Percentiles rank a stretch among this genome's conserved stretches.
These are phyloP conservation scores for Cordilura impudica DNA, from an alignment of 2,888 invertebrate species.

Conservation along the genomic window DNA sequence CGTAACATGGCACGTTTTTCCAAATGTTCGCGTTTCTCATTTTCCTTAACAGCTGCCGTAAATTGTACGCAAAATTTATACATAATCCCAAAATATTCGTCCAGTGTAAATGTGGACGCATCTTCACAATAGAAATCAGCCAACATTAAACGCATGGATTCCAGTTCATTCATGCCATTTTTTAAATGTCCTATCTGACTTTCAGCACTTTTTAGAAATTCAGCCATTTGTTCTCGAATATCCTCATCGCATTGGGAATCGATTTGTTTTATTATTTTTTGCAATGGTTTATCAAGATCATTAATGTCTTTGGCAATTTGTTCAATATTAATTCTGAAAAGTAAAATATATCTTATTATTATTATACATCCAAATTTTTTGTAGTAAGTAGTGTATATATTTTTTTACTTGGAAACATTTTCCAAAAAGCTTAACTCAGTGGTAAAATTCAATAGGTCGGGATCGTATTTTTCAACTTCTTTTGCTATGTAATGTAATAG, in stretches of 20 bases:
- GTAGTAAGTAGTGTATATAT: neutral
- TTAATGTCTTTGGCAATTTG: conserved; percentile 92
- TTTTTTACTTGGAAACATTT: conserved; percentile 91
- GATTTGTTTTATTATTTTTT: conserved; percentile 88
- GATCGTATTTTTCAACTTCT: conserved; percentile 94
- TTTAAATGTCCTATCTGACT: conserved; percentile 87
- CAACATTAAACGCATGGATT: conserved; percentile 86
- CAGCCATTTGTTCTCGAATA: conserved; percentile 91
- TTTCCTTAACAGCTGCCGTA: conserved; percentile 89
- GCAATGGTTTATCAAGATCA: conserved; percentile 87
- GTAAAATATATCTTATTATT: neutral
- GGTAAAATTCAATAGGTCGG: conserved; percentile 88
- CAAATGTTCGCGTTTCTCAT: conserved; percentile 87
- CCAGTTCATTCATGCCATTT: conserved; percentile 89
- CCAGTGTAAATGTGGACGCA: conserved; percentile 90
- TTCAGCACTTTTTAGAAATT: conserved; percentile 87
- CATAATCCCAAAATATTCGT: conserved; percentile 95
- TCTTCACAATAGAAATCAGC: conserved; percentile 98
- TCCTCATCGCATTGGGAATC: conserved; percentile 88
- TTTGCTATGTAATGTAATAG: conserved; percentile 95
- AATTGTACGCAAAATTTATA: conserved; percentile 93
- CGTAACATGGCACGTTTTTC: conserved; percentile 92
- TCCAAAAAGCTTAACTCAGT: conserved; percentile 91
- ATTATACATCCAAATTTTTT: neutral
- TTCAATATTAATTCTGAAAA: conserved; percentile 89